phyloP scores from a whole-genome alignment of 2,797 vertebrate genomes.

The Myotis findleyi region DNA sequence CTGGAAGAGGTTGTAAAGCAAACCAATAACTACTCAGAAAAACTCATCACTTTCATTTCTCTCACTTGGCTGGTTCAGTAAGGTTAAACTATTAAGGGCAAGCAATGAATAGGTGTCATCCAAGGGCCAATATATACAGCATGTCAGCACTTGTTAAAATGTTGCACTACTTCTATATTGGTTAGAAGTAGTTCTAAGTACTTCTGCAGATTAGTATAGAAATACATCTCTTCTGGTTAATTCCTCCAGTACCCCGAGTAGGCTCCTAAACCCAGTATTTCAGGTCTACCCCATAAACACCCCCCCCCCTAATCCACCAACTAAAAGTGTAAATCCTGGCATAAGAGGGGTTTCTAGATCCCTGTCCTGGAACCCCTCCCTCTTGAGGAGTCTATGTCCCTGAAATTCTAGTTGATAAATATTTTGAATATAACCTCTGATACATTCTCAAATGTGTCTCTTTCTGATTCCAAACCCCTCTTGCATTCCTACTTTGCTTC shows the following conservation, averaged over 20 bases:
- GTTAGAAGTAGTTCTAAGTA: background rate
- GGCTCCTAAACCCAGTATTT: background rate
- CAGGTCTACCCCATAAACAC: background rate
- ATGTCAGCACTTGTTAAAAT: background rate
- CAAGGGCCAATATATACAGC: background rate
- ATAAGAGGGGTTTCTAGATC: background rate
- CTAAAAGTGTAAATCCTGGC: background rate
- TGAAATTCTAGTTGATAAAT: background rate
- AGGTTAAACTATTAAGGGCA: background rate
- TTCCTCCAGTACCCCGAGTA: background rate
- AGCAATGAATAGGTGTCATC: background rate
- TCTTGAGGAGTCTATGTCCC: background rate
- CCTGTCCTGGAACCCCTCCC: accelerated
- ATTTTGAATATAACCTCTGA: background rate
- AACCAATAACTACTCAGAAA: background rate
- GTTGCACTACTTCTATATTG: background rate
- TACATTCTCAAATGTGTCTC: background rate
- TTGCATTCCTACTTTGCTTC: background rate
- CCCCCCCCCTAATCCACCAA: background rate
- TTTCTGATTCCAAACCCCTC: background rate
- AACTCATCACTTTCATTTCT: background rate
- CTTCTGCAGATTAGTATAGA: background rate
- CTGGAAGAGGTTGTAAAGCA: background rate
- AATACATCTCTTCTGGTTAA: background rate
- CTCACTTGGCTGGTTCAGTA: background rate